Conservation (phyloP, 2,888 invertebrate genomes). For the Sthenelais limicola region DNA sequence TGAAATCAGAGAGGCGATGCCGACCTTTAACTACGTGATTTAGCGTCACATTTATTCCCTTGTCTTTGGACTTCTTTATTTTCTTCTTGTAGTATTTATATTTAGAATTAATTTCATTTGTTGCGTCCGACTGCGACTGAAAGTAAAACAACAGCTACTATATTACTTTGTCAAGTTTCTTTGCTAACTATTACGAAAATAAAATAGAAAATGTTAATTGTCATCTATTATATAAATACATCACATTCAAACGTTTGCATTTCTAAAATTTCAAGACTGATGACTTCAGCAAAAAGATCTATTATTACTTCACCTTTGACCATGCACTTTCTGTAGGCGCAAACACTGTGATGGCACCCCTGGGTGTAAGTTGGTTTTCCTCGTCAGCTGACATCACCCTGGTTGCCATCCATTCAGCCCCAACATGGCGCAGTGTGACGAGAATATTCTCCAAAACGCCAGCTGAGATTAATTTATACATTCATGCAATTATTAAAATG, state of each 20-base stretch:
- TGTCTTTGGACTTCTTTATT: not conserved
- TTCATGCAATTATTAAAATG: no score
- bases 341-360: slow-evolving; percentile 1
- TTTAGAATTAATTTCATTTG: not conserved
- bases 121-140: not conserved
- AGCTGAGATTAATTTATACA: no score
- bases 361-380: not conserved
- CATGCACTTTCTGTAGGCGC: not conserved
- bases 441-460: slow-evolving; percentile 1
- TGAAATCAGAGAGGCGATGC: not conserved
- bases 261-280: not conserved
- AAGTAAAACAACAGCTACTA: not conserved
- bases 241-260: no score
- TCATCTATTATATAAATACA: no score
- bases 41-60: not conserved
- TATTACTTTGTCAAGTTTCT: not conserved
- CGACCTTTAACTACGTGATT: slow-evolving; percentile 25
- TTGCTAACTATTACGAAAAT: no score
- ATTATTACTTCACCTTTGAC: not conserved
- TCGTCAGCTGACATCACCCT: not conserved
- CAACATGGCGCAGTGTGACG: not conserved
- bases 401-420: slow-evolving; percentile 20
- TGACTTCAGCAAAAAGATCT: not conserved
- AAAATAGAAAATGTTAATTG: no score
- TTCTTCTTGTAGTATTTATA: not conserved